Evolutionary conservation across 2,888 invertebrate species (phyloP).

Genomic region (Polyploca ridens): DNA sequence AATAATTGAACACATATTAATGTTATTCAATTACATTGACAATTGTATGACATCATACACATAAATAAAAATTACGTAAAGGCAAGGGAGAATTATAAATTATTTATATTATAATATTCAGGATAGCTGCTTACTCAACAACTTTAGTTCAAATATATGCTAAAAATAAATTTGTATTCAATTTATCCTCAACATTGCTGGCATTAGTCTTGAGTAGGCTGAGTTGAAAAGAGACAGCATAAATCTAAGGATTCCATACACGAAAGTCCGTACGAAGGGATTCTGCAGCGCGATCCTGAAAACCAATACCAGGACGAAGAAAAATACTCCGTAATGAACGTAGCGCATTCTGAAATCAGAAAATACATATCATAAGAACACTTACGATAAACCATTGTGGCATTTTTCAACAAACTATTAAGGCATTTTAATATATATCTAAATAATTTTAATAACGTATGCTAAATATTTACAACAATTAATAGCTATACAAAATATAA

Average conservation of each 20-base stretch:
- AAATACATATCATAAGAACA: background rate
- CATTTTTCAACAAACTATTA: background rate
- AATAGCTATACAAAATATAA: no score
- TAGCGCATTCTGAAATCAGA: slow-evolving; percentile 63
- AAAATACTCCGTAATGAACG: slow-evolving; percentile 57
- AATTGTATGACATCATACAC: no score
- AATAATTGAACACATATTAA: no score
- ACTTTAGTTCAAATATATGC: no score
- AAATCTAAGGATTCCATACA: slow-evolving; percentile 53
- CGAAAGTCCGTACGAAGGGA: slow-evolving; percentile 46
- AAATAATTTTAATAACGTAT: no score
- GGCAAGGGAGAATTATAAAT: background rate
- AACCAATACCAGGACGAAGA: slow-evolving; percentile 50
- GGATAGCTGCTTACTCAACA: no score
- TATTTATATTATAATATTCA: background rate
- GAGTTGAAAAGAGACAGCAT: slow-evolving; percentile 46
- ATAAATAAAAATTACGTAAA: no score
- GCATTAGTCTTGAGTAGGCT: slow-evolving; percentile 32
- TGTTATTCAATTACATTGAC: no score
- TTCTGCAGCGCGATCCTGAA: slow-evolving; percentile 59
- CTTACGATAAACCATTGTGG: background rate
- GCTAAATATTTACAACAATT: no score
- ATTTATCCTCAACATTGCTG: background rate
- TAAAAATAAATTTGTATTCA: background rate
- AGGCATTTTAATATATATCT: no score